Conservation (phyloP, 2,113 vertebrate genomes). For the Ictalurus punctatus region DNA sequence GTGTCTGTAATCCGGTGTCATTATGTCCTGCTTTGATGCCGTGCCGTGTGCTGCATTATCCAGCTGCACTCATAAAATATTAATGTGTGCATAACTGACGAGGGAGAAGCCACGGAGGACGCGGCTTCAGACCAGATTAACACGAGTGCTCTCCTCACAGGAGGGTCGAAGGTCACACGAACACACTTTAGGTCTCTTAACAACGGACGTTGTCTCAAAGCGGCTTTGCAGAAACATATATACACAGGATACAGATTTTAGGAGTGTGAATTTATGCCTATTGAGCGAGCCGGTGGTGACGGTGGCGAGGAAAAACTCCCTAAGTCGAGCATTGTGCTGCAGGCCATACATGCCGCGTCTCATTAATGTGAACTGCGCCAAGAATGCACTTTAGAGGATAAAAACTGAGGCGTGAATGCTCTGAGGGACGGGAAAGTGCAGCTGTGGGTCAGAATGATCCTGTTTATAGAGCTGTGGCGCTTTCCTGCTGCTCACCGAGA, state of each 20-base stretch:
- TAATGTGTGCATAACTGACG: slow-evolving; percentile 49
- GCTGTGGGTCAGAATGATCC: neutral
- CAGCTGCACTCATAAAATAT: slow-evolving; percentile 46
- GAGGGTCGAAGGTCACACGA: neutral
- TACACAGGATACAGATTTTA: no score
- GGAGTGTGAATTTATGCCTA: no score
- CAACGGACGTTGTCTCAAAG: no score
- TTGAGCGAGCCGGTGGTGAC: no score
- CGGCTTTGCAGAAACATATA: no score
- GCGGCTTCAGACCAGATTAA: slow-evolving; percentile 37
- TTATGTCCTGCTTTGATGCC: slow-evolving; percentile 41
- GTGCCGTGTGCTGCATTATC: slow-evolving; percentile 41
- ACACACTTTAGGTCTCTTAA: neutral
- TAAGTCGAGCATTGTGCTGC: neutral
- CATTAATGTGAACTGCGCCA: slow-evolving; percentile 4
- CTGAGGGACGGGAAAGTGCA: neutral
- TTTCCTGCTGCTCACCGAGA: neutral
- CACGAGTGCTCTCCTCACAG: neutral
- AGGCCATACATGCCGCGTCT: neutral
- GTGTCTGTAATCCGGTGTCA: slow-evolving; percentile 37
- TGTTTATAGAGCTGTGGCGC: neutral
- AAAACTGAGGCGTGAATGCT: neutral
- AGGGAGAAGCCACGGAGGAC: slow-evolving; percentile 26
- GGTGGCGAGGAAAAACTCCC: no score
- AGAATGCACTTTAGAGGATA: slow-evolving; percentile 22